These are phyloP conservation scores for Elgaria multicarinata DNA, from an alignment of 2,113 vertebrate genomes.

Conservation along the genomic window DNA sequence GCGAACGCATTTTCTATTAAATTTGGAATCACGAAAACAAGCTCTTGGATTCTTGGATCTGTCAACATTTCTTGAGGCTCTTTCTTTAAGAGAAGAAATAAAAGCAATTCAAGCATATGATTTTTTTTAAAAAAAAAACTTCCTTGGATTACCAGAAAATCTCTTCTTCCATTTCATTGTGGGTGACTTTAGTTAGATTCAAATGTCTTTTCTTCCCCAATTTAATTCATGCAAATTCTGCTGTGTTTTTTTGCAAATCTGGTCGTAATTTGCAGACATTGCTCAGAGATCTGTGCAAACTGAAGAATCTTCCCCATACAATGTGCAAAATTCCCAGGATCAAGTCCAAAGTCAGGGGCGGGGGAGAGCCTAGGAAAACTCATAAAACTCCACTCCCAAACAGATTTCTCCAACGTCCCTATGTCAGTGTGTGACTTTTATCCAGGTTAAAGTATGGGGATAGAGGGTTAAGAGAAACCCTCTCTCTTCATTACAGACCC, in stretches of 20 bases:
- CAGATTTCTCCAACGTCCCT: too few relatives aligned
- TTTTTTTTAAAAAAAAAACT: background rate
- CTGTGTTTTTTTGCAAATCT: too few relatives aligned
- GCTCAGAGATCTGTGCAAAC: too few relatives aligned
- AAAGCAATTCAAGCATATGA: background rate
- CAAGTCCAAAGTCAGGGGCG: too few relatives aligned
- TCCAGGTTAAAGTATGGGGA: too few relatives aligned
- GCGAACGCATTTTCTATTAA: slow-evolving; percentile 20
- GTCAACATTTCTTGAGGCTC: background rate
- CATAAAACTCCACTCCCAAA: too few relatives aligned
- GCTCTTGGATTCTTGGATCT: background rate
- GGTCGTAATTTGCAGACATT: too few relatives aligned
- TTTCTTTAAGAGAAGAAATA: background rate
- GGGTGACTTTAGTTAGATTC: background rate
- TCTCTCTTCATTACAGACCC: background rate
- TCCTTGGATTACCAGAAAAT: background rate
- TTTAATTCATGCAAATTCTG: too few relatives aligned
- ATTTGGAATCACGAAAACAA: background rate
- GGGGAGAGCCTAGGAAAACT: too few relatives aligned
- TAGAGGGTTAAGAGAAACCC: background rate
- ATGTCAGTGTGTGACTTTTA: too few relatives aligned
- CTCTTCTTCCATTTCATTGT: background rate
- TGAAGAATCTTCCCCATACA: too few relatives aligned
- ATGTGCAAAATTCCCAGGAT: too few relatives aligned
- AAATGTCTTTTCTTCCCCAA: background rate